phyloP scores from a whole-genome alignment of 2,797 vertebrate species.

The Lutjanus campechanus region DNA sequence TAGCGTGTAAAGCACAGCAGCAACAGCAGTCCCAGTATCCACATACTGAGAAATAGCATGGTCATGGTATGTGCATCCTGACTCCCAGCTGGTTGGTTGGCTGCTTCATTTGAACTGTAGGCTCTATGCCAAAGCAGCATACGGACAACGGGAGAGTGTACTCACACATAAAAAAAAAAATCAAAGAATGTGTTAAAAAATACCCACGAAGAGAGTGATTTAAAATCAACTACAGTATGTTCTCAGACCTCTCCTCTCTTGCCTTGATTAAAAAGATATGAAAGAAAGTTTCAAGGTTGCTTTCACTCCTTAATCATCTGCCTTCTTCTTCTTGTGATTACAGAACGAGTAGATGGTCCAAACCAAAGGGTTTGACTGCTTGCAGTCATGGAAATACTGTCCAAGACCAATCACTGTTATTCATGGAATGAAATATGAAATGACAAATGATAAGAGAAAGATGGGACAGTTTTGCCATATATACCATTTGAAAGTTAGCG shows the following conservation, averaged over 20 bases:
- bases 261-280: constrained; percentile 19
- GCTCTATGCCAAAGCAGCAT: constrained; percentile 52
- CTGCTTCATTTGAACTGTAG: constrained; percentile 51
- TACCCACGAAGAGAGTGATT: neutral
- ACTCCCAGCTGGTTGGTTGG: constrained; percentile 58
- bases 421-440: neutral
- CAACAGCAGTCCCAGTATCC: constrained; percentile 55
- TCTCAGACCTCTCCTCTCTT: neutral
- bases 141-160: constrained; percentile 21
- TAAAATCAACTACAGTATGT: neutral
- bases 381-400: neutral
- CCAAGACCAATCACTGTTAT: neutral
- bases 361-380: neutral
- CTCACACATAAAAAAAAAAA: constrained; percentile 11
- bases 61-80: constrained; percentile 48
- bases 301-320: neutral
- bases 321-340: constrained; percentile 4
- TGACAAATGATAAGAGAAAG: neutral
- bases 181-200: constrained; percentile 3
- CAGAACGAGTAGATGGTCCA: neutral
- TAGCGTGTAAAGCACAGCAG: constrained; percentile 61
- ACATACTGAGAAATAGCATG: constrained; percentile 52
- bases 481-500: too few species aligned
- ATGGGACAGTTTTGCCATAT: neutral
- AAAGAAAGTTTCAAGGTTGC: constrained; percentile 5